Percentiles rank a stretch among this genome's conserved stretches.
Conservation (phyloP, 2,113 vertebrate species). For the Isichthys henryi region DNA sequence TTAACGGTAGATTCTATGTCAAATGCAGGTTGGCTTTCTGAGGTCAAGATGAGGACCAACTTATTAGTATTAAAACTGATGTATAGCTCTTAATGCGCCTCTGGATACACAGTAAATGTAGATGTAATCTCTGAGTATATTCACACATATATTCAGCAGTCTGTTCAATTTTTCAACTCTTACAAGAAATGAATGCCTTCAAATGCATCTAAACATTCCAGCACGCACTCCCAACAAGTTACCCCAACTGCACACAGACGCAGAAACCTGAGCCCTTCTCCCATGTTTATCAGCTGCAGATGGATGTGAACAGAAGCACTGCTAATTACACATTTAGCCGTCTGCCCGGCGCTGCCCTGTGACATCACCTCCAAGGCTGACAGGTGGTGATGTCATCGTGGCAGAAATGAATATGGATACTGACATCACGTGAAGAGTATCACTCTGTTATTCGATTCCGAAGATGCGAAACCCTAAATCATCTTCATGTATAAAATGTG, state of each 20-base stretch:
- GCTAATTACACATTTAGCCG: neutral
- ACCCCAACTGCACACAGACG: neutral
- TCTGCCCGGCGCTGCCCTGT: conserved; percentile 24
- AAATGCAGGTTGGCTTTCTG: neutral
- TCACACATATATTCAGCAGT: neutral
- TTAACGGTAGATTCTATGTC: neutral
- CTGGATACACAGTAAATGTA: neutral
- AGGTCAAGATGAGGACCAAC: neutral
- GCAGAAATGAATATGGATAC: conserved; percentile 36
- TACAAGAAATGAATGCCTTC: neutral
- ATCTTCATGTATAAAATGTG: neutral
- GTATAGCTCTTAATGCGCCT: neutral
- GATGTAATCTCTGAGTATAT: neutral
- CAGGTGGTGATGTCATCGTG: conserved; percentile 37
- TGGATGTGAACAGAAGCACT: neutral
- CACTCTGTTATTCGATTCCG: neutral
- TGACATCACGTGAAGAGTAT: conserved; percentile 29
- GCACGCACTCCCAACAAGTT: neutral
- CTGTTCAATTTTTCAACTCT: neutral
- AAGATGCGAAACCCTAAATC: conserved; percentile 22
- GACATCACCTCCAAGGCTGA: conserved; percentile 36
- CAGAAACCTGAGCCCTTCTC: neutral
- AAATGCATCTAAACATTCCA: neutral
- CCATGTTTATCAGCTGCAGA: neutral
- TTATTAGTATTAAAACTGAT: neutral